Conservation (phyloP, 2,797 vertebrate species). For the Galaxias olidus region DNA sequence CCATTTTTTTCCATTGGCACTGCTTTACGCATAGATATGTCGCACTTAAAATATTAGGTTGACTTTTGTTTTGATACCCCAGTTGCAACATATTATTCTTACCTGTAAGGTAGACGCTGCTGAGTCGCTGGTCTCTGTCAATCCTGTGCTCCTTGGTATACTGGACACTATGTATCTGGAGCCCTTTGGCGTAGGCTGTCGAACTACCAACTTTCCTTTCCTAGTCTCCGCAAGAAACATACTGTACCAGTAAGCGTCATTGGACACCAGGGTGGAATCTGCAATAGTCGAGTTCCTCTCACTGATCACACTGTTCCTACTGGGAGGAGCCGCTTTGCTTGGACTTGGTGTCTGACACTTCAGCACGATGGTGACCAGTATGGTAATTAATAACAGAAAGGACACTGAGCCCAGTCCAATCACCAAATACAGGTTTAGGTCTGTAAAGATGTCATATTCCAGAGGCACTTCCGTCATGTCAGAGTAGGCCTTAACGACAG, state of each 20-base stretch:
- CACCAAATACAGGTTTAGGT: slow-evolving; percentile 51
- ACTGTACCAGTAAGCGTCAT: slow-evolving; percentile 59
- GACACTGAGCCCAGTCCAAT: slow-evolving; percentile 51
- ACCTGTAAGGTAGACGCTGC: slow-evolving; percentile 38
- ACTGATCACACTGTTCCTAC: slow-evolving; percentile 52
- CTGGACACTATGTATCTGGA: slow-evolving; percentile 42
- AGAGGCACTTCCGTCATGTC: slow-evolving; percentile 36
- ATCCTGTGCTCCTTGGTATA: slow-evolving; percentile 33
- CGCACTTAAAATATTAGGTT: background rate
- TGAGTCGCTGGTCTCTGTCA: slow-evolving; percentile 34
- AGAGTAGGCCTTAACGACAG: slow-evolving; percentile 32
- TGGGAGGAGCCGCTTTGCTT: slow-evolving; percentile 43
- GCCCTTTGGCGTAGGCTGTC: slow-evolving; percentile 40
- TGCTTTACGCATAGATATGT: background rate
- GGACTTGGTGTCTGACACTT: slow-evolving; percentile 51
- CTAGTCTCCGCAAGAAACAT: slow-evolving; percentile 55
- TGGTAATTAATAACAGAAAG: slow-evolving; percentile 53
- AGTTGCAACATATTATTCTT: background rate
- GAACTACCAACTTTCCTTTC: slow-evolving; percentile 56
- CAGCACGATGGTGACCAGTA: slow-evolving; percentile 51
- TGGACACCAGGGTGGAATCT: slow-evolving; percentile 53
- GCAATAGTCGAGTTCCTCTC: slow-evolving; percentile 49
- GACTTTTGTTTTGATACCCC: background rate
- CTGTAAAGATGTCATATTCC: slow-evolving; percentile 49
- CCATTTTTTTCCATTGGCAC: too few species aligned